Base-by-base conservation (phyloP, 2,888 invertebrate genomes). In the Cephus pulcher region DNA sequence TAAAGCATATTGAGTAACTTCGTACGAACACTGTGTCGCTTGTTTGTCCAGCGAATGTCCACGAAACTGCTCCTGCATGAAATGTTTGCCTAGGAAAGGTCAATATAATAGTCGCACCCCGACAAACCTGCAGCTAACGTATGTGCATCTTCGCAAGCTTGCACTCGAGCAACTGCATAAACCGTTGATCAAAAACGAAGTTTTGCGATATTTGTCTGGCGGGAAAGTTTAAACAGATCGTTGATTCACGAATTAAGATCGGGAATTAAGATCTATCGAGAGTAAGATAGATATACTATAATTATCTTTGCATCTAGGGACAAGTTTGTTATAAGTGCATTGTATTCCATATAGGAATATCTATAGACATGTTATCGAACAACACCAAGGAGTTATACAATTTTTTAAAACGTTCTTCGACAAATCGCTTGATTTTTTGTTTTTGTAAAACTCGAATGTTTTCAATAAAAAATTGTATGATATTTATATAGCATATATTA, bases 1-100 rank as follows among this genome's bases (percentile, higher is more conserved):
- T 81, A 70, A 80, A 81, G 76, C 75, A 77, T 80, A 81, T 81
- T 77, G 80, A 78, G 73, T 74, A 76, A 83, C 80, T 84, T 78
- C 75, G 73, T 56, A 56, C 75, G 77, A 78, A 79, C 74, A 74
- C 34, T 56, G 76, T 23, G 78, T 78, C 69, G 34, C 40, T 33
- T 78, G 81, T 84, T 85, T 82, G 80, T 78, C 80, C 76, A 81
- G 78, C 75, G 79, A 75, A 77, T 75, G 79, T 56, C 34, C 12
- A 71, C 68, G 80, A 77, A 76, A 81, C 76, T 56, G 73, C 77
- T 76, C 74, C 79, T 78, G 37, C 34, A 78, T 76, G 74, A 74
- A 23, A 71, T 80, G 84, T 82, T 83, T 83, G 78, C 83, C 77
- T 73, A 78, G 76, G 70, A 75, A 76, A 77, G 79, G 77, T 82